Conservation (phyloP, 1,140 invertebrate genomes). For the Drosophila mojavensis region DNA sequence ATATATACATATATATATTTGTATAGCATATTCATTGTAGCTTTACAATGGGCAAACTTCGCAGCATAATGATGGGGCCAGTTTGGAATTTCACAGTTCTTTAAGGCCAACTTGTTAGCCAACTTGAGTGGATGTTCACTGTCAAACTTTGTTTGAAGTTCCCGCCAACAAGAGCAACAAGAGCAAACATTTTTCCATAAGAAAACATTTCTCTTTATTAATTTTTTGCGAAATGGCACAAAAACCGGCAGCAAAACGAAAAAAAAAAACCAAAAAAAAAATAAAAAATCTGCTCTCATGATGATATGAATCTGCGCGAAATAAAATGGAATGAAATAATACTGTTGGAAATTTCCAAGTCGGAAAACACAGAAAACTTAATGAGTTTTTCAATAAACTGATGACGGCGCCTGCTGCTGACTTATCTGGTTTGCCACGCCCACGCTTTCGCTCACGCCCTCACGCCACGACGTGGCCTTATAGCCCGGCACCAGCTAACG, state of each 20-base stretch:
- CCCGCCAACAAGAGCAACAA: background rate
- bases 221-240: no score
- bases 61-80: conserved; percentile 7
- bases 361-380: conserved; percentile 18
- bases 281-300: background rate
- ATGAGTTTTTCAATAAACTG: conserved; percentile 38
- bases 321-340: background rate
- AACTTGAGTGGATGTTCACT: background rate
- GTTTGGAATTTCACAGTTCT: conserved; percentile 13
- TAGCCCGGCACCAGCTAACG: conserved; percentile 12
- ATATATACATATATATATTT: background rate
- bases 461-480: no score
- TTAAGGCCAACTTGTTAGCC: conserved; percentile 20
- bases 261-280: no score
- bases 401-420: conserved; percentile 24
- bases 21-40: background rate
- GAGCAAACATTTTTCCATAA: no score
- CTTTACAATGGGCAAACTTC: conserved; percentile 14
- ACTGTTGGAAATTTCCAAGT: conserved; percentile 4
- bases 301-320: background rate
- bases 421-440: conserved; percentile 9
- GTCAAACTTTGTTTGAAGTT: background rate
- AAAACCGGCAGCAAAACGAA: no score
- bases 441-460: background rate
- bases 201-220: no score